phyloP scores from a whole-genome alignment of 2,797 vertebrate genomes.

The Catostomus latipinnis region DNA sequence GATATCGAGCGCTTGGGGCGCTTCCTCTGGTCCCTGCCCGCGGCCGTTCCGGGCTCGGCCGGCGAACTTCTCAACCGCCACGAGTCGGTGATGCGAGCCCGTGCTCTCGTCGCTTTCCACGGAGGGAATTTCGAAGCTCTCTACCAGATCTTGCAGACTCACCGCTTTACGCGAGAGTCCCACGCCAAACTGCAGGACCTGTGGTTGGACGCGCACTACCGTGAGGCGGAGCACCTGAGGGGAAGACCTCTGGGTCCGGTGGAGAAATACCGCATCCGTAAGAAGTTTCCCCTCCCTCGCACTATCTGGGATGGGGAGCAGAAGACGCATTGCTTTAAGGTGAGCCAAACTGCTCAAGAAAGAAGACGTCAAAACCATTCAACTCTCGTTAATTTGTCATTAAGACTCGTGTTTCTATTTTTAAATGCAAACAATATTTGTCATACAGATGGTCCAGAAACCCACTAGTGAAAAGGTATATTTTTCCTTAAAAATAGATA shows the following conservation, averaged over 20 bases:
- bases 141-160: conserved; percentile 82
- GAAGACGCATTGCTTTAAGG: conserved; percentile 81
- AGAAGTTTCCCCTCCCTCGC: conserved; percentile 84
- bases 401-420: no score
- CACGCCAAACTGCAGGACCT: conserved; percentile 83
- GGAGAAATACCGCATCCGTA: conserved; percentile 85
- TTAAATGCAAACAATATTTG: no score
- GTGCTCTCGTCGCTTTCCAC: conserved; percentile 83
- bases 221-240: conserved; percentile 81
- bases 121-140: conserved; percentile 82
- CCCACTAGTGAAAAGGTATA: no score
- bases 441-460: no score
- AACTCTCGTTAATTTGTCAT: no score
- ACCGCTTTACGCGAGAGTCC: conserved; percentile 82
- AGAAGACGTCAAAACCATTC: no score
- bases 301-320: conserved; percentile 87
- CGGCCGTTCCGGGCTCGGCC: conserved; percentile 76
- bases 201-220: conserved; percentile 84
- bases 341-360: no score
- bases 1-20: conserved; percentile 83
- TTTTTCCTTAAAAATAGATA: no score
- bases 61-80: conserved; percentile 79
- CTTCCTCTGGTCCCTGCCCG: conserved; percentile 84
- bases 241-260: conserved; percentile 81
- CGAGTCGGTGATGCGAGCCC: conserved; percentile 82